Evolutionary conservation across 2,113 vertebrate genomes (phyloP), one percentile per base, ranked within the genome.

Genomic region (Protobothrops flavoviridis): DNA sequence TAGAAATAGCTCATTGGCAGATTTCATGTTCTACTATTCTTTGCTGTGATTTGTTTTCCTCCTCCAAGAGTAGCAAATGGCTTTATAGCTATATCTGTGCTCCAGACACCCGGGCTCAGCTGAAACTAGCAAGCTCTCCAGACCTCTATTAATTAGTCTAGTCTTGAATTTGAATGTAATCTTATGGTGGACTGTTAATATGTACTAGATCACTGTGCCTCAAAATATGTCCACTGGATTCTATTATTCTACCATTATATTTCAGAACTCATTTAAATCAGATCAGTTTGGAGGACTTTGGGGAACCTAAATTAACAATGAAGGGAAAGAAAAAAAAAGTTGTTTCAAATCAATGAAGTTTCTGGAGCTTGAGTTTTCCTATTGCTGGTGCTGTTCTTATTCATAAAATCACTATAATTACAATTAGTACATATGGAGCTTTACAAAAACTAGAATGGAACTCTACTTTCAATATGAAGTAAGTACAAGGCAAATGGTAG

Each of bases 31-130:
- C 57, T 88, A n/a, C 85, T 92, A 61, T 59, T 43, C 56, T 88
- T 59, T 88, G 45, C 86, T 55, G 33, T n/a, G 50, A 92, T 88
- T 88, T 89, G 61, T 81, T 92, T 92, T 92, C 91, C n/a, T 88
- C 50, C 17, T 13, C 57, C 10, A 59, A 53, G 45, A 64, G 45
- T 45, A 39, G 50, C n/a, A 89, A 74, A 74, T 0, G 21, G 43
- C 56, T 61, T 81, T 33, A 64, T 29, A 29, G 23, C 6, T 92
- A 24, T 88, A 21, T 55, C n/a, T 55, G n/a, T 53, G n/a, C 85
- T 53, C 48, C 87, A 64, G 21, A 64, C 57, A 64, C 10, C 12
- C n/a, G 64, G 1, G 43, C 17, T 85, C 24, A n/a, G 85, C 45
- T 87, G 85, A 92, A 87, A 45, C 52, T 64, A 92, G 43, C 45